Conservation (phyloP, 2,797 vertebrate genomes). For the Pagetopsis macropterus region DNA sequence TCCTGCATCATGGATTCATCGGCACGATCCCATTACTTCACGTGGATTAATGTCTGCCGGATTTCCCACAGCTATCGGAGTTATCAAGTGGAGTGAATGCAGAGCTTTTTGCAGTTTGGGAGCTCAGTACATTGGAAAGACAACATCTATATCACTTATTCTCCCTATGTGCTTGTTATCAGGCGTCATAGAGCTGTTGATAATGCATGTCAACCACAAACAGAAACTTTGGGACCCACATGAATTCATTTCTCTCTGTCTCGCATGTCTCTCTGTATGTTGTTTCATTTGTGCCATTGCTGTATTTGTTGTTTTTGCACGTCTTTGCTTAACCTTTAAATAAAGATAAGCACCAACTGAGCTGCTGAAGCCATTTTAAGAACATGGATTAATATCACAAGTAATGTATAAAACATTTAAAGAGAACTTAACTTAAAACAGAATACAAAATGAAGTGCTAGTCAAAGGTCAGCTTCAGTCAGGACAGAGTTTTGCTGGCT, state of each 20-base stretch:
- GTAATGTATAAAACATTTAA: not conserved
- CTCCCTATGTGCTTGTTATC: not conserved
- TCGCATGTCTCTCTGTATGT: constrained; percentile 3
- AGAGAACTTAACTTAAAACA: not conserved
- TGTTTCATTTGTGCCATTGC: constrained; percentile 71
- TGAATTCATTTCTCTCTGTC: constrained; percentile 87
- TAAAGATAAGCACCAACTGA: constrained; percentile 82
- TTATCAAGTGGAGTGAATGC: constrained; percentile 13
- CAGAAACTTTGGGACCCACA: constrained; percentile 76
- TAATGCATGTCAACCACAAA: not conserved
- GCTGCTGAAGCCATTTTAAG: constrained; percentile 25
- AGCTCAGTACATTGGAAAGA: not conserved
- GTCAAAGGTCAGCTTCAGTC: constrained; percentile 31
- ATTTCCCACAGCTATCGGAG: constrained; percentile 36
- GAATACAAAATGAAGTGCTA: not conserved
- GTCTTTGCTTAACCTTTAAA: constrained; percentile 84
- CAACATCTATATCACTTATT: not conserved
- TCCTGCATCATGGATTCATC: constrained; percentile 84
- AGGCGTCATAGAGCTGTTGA: not conserved
- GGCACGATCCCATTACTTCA: constrained; percentile 56
- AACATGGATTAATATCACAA: not conserved
- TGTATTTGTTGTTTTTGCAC: constrained; percentile 38
- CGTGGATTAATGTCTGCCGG: constrained; percentile 62
- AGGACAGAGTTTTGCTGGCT: constrained; percentile 14
- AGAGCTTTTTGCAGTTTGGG: constrained; percentile 1